Conservation (phyloP, 2,797 vertebrate species). For the Poliocrania exsul region DNA sequence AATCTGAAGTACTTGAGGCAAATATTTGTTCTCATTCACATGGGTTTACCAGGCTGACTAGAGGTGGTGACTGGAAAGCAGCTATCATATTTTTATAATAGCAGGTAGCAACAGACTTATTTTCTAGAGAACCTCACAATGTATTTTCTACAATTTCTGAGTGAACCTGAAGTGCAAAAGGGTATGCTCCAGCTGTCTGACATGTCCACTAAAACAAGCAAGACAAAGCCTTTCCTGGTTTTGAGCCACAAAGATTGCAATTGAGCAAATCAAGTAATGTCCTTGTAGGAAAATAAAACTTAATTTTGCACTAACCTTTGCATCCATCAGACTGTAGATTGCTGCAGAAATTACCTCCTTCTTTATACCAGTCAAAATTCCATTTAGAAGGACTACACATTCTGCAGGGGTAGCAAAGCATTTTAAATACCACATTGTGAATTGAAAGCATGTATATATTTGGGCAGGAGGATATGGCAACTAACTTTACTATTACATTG, state of each 20-base stretch:
- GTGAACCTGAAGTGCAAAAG: neutral
- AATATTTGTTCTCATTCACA: neutral
- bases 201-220: neutral
- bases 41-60: neutral
- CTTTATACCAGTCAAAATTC: constrained; percentile 22
- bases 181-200: neutral
- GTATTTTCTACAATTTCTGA: neutral
- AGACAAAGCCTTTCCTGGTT: neutral
- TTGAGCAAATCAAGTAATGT: neutral
- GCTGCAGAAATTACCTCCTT: constrained; percentile 50
- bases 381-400: constrained; percentile 22
- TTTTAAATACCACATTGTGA: neutral
- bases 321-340: constrained; percentile 54
- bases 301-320: constrained; percentile 53
- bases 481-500: neutral
- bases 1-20: neutral
- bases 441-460: neutral
- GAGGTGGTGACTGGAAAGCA: neutral
- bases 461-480: neutral
- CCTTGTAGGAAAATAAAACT: neutral
- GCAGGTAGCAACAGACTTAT: neutral
- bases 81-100: neutral
- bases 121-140: neutral
- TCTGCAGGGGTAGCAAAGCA: constrained; percentile 33
- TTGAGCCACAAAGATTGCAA: neutral